Evolutionary conservation across 2,888 invertebrate species (phyloP).

Genomic region (Archips xylosteana): DNA sequence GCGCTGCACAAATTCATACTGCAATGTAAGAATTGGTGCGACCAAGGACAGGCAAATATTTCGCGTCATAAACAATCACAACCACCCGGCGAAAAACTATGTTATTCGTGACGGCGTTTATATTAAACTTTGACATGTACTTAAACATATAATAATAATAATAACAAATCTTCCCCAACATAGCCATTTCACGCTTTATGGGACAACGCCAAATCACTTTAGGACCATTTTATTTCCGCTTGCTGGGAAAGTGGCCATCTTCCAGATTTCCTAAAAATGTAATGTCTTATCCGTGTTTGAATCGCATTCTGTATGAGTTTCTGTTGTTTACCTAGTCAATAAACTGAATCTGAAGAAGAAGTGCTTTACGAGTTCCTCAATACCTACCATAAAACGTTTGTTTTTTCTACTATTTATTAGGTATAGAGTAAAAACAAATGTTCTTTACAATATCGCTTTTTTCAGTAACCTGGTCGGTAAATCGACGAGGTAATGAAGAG

Average conservation of each 20-base stretch:
- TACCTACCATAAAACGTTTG: no score
- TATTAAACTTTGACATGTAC: conserved; percentile 13
- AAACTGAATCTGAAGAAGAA: background rate
- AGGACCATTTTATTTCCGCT: no score
- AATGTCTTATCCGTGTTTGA: no score
- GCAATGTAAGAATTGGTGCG: conserved; percentile 25
- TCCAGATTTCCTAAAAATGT: no score
- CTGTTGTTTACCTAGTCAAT: background rate
- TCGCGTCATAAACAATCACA: conserved; percentile 7
- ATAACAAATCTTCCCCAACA: no score
- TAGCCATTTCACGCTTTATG: no score
- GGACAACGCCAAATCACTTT: no score
- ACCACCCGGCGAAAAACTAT: background rate
- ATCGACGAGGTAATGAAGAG: conserved; percentile 20
- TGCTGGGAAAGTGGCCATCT: no score
- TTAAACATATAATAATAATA: no score
- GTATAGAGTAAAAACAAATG: no score
- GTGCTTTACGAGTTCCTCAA: background rate
- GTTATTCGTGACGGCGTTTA: conserved; percentile 21
- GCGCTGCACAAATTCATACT: conserved; percentile 23
- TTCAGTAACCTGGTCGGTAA: background rate
- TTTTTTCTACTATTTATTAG: no score
- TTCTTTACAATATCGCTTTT: conserved; percentile 14
- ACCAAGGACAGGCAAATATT: conserved; percentile 22
- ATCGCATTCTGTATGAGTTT: no score